Base-by-base conservation (phyloP, 1,140 invertebrate species). In the Chrysopa pallens region DNA sequence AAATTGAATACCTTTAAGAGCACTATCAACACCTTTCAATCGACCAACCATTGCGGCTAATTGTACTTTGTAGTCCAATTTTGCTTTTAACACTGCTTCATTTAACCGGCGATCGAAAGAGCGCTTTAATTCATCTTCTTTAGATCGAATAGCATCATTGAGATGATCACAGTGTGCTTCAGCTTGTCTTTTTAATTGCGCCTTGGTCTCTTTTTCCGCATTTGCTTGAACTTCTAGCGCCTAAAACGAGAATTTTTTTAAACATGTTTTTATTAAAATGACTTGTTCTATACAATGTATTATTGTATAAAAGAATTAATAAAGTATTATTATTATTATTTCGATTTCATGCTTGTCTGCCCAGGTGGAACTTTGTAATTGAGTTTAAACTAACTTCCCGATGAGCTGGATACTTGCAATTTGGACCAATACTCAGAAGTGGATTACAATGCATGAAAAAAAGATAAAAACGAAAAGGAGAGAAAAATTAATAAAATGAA, bases 161-260 rank as follows among this genome's bases (percentile, higher is more conserved):
- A 93, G 60, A 58, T 92, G 84, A 59, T 91, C 86, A 28, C 73
- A 67, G 60, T 92, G 85, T 8, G 85, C 76, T 50, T 85, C 79
- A 6, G 83, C 71, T 53, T 91, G 86, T 31, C 79, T 62, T 51
- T 80, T 78, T 37, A 94, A 55, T 54, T 89, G 78, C 36, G 70
- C 59, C n/a, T 80, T 68, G 27, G 92, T 60, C 49, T 90, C 80
- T 36, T 68, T 60, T 54, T 91, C 79, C 50, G 77, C 71, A 31
- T 74, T 69, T 47, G 77, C 73, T 44, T 70, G 65, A 35, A 80
- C 66, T 43, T 69, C 63, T 33, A 70, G 54, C 12, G 79, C 55
- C 79, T 84, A 51, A 23, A 62, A 61, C 42, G 46, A 44, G 35
- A 43, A 14, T 7, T 41, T 33, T n/a, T n/a, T n/a, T n/a, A n/a